Conservation (phyloP, 2,797 vertebrate species). For the Ataeniobius toweri region DNA sequence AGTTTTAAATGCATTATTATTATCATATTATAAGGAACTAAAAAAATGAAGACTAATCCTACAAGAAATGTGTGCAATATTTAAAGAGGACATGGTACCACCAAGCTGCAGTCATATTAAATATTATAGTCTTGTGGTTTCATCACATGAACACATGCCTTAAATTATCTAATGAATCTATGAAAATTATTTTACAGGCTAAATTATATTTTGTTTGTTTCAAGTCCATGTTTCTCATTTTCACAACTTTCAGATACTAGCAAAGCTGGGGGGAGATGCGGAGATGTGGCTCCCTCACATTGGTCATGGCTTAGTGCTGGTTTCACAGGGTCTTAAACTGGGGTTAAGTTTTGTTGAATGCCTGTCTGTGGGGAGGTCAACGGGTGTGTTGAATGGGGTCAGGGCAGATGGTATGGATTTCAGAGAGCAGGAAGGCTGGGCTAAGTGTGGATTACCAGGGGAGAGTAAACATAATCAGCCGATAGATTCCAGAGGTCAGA, state of each 20-base stretch:
- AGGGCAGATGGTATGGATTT: conserved; percentile 46
- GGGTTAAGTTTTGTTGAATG: conserved; percentile 9
- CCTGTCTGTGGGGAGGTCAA: conserved; percentile 11
- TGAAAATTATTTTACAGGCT: neutral
- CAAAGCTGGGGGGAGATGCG: neutral
- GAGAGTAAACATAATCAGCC: conserved; percentile 25
- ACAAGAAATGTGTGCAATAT: neutral
- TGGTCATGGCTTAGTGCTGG: conserved; percentile 36
- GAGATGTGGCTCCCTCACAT: conserved; percentile 41
- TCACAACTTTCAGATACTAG: conserved; percentile 12
- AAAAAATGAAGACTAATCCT: neutral
- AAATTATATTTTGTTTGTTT: neutral
- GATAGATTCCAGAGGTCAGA: conserved; percentile 16
- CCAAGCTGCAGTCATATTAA: neutral
- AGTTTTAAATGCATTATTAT: conserved; percentile 15
- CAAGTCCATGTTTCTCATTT: neutral
- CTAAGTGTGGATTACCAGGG: conserved; percentile 28
- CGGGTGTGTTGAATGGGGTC: conserved; percentile 31
- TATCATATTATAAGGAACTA: neutral
- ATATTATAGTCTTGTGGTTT: neutral
- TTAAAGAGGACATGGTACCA: neutral
- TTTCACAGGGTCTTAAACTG: conserved; percentile 29
- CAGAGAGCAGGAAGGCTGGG: conserved; percentile 42
- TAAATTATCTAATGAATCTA: neutral
- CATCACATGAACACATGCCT: neutral